Evolutionary conservation across 2,797 vertebrate genomes (phyloP), one percentile per base, ranked within the genome.

Genomic region (Sylvia borin): DNA sequence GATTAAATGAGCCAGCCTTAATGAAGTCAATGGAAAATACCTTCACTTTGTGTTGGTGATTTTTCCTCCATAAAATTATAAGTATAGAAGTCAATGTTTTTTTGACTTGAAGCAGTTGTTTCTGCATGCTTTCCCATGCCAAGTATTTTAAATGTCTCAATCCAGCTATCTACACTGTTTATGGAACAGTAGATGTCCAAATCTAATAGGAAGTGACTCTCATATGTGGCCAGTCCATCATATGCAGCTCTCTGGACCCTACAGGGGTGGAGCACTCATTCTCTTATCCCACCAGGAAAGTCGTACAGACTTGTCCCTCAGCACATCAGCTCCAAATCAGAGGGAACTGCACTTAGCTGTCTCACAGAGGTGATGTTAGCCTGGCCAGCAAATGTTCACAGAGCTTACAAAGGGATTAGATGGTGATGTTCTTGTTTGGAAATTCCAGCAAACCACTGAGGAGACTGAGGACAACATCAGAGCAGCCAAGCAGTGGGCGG

Each of bases 241-340:
- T 7, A 25, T 15, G 29, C 18, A 68, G 45, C 16, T 47, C 18
- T 36, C 67, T 50, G 34, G 71, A 25, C 22, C 8, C n/a, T 40
- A 1, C 0, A 0, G 27, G 64, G 0, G n/a, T 73, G 31, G 29
- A 61, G 9, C 11, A 75, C 7, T 50, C 22, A 6, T 5, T 45
- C 40, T 62, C 48, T 24, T 8, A 2, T 26, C 47, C 38, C 16
- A 38, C n/a, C 48, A 25, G 12, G 16, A 34, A 73, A 58, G 21
- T 57, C 3, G 0, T 40, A 66, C 42, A 43, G 38, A 20, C 26
- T 45, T 48, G 16, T 74, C 14, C 24, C 55, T 86, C 1, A 0
- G 38, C 21, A 43, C 24, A 16, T 36, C 18, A 47, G 13, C 50
- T 77, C 42, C 76, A 74, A 43, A 84, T 40, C 32, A 34, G 17